These are phyloP conservation scores for Ptycholaimellus sp. DNA, from an alignment of 2,888 invertebrate genomes.

Conservation along the genomic window DNA sequence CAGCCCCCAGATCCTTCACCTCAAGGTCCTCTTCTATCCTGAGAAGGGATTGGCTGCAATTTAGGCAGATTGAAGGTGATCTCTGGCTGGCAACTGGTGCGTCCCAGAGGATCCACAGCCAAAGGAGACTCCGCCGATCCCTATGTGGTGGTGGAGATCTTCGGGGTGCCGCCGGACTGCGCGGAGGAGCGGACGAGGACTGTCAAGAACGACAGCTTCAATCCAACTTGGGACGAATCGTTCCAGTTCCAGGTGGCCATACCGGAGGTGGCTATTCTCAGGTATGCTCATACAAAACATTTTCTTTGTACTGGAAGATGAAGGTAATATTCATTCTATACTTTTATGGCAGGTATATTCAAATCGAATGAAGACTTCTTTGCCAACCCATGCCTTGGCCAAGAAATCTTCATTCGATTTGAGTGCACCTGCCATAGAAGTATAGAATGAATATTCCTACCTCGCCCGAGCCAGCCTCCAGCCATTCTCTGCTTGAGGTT, in stretches of 20 bases:
- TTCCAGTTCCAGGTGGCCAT: slow-evolving; percentile 38
- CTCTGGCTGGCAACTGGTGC: slow-evolving; percentile 37
- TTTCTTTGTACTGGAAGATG: too few species aligned
- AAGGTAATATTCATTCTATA: too few species aligned
- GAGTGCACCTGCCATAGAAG: not conserved
- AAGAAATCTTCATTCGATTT: not conserved
- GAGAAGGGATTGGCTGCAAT: slow-evolving; percentile 2
- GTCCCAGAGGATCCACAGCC: slow-evolving; percentile 36
- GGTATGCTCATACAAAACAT: too few species aligned
- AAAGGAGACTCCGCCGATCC: slow-evolving; percentile 38
- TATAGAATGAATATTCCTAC: slow-evolving; percentile 11
- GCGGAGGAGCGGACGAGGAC: slow-evolving; percentile 37
- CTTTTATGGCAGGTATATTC: too few species aligned
- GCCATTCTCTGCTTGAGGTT: too few species aligned
- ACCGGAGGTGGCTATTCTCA: too few species aligned
- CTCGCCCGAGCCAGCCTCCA: slow-evolving; percentile 36
- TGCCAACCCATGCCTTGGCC: too few species aligned
- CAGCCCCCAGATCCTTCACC: slow-evolving; percentile 15
- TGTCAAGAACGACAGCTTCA: slow-evolving; percentile 36
- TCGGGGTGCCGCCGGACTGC: slow-evolving; percentile 36
- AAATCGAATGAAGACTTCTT: too few species aligned
- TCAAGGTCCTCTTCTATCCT: slow-evolving; percentile 6
- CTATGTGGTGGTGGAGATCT: slow-evolving; percentile 36
- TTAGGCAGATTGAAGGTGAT: slow-evolving; percentile 24
- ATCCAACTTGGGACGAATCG: slow-evolving; percentile 38